Conservation (phyloP, 2,113 vertebrate species). For the Jacana jacana region DNA sequence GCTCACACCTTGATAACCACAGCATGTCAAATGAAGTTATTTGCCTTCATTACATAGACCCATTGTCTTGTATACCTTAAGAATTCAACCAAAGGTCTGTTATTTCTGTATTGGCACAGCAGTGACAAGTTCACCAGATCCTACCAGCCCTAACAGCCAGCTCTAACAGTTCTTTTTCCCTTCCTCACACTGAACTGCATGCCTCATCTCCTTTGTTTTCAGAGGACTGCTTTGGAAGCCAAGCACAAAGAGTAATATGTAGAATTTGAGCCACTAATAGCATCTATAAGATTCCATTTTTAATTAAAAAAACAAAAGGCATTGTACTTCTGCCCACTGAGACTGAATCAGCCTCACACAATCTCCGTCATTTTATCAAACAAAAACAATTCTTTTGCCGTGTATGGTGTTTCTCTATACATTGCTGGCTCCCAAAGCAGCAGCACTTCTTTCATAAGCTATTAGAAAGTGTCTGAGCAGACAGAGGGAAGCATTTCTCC, state of each 20-base stretch:
- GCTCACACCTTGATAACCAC: background rate
- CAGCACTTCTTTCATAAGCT: conserved; percentile 1
- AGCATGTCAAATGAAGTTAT: background rate
- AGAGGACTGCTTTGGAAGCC: background rate
- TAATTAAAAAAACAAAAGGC: background rate
- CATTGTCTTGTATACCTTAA: background rate
- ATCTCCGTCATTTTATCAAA: conserved; percentile 6
- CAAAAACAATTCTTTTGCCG: background rate
- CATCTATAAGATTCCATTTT: background rate
- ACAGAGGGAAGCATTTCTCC: background rate
- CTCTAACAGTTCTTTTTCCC: background rate
- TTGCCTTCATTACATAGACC: background rate
- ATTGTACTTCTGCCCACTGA: background rate
- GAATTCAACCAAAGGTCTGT: background rate
- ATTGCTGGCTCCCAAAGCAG: background rate
- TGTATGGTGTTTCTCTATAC: background rate
- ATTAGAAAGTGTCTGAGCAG: background rate
- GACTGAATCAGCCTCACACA: background rate
- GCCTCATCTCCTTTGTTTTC: background rate
- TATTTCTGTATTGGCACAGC: background rate
- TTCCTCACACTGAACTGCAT: background rate
- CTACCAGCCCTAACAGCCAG: background rate
- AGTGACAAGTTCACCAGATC: background rate
- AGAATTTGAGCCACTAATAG: background rate
- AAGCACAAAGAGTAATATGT: background rate